phyloP scores from a whole-genome alignment of 2,888 invertebrate genomes.

The Xanthia icteritia region DNA sequence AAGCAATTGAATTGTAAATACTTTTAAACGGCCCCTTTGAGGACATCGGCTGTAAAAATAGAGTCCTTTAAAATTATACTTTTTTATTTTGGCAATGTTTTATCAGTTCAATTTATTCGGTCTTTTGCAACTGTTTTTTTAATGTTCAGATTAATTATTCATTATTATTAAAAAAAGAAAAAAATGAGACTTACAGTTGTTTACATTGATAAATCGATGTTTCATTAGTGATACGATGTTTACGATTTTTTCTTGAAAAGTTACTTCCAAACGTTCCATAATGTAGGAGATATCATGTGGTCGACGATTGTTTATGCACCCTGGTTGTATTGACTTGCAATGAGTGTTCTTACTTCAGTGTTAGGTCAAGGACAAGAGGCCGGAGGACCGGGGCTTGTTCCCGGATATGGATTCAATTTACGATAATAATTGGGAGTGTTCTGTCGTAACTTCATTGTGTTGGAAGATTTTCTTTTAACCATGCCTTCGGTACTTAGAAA shows the following conservation, averaged over 20 bases:
- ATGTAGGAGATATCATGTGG: conserved; percentile 19
- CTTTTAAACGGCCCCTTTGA: conserved; percentile 17
- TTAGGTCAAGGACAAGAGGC: conserved; percentile 22
- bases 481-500: not conserved
- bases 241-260: conserved; percentile 3
- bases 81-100: conserved; percentile 26
- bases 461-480: not conserved
- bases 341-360: conserved; percentile 24
- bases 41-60: conserved; percentile 29
- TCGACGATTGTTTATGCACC: conserved; percentile 39
- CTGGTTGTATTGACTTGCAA: conserved; percentile 47
- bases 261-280: conserved; percentile 35
- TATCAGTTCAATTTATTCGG: conserved; percentile 24
- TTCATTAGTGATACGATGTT: conserved; percentile 26
- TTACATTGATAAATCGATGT: conserved; percentile 19
- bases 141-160: conserved; percentile 13
- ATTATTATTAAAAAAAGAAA: conserved; percentile 4
- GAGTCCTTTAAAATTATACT: conserved; percentile 33
- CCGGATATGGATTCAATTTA: not conserved
- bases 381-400: too few relatives aligned
- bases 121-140: not conserved
- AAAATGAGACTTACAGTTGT: not conserved
- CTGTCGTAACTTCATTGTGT: not conserved
- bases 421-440: not conserved
- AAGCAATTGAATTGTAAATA: conserved; percentile 25